Evolutionary conservation across 2,113 vertebrate species (phyloP).

Genomic region (Tachycineta bicolor): DNA sequence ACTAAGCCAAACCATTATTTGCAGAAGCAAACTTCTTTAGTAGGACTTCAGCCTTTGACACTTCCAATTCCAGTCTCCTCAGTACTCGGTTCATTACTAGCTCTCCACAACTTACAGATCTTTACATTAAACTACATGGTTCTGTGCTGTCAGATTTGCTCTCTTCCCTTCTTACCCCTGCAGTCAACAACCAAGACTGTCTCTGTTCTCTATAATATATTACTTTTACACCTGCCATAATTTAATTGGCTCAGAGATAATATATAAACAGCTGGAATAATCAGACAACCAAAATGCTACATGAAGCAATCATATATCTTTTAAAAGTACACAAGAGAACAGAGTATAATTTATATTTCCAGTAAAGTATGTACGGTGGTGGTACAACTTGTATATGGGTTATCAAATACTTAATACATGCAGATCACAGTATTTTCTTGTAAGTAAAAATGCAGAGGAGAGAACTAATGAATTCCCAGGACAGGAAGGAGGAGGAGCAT

Average conservation of each 20-base stretch:
- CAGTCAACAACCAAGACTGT: not conserved
- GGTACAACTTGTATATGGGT: not conserved
- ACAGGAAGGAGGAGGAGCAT: not conserved
- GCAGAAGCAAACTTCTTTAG: not conserved
- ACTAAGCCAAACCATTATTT: not conserved
- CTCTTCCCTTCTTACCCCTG: not conserved
- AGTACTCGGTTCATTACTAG: not conserved
- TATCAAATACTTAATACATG: not conserved
- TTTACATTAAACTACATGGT: not conserved
- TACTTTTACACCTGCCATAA: not conserved
- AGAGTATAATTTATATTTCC: not conserved
- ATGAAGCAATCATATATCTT: not conserved
- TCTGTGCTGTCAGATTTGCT: not conserved
- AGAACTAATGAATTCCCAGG: not conserved
- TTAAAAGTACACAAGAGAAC: not conserved
- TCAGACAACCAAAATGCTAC: not conserved
- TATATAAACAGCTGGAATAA: not conserved
- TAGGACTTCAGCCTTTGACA: not conserved
- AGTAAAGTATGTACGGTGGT: not conserved
- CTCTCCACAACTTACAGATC: not conserved
- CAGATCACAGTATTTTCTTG: not conserved
- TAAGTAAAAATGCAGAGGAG: not conserved
- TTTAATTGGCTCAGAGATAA: not conserved
- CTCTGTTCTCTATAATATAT: not conserved
- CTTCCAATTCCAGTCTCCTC: not conserved